Base-by-base conservation (phyloP, 2,113 vertebrate species). In the Uria lomvia region DNA sequence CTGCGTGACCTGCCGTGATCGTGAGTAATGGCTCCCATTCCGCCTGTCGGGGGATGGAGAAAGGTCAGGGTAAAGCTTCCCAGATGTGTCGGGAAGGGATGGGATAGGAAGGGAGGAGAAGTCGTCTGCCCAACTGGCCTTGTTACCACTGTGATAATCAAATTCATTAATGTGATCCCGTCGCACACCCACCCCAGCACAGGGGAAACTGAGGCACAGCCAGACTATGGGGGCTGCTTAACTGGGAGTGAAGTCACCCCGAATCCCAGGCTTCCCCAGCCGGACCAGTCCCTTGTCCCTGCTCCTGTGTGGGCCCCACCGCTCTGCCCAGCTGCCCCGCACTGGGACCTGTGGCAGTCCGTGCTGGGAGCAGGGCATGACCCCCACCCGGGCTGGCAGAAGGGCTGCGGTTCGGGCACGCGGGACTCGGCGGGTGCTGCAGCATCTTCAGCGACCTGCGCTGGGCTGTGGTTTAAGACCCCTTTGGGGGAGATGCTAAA, bases 361-460 rank as follows among this genome's bases (percentile, higher is more conserved):
- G 5, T 5, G n/a, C 23, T 19, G n/a, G 47, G 40, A 62, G 47
- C 23, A 10, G 15, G 24, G 27, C 12, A 32, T 5, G 52, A 5
- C 13, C 21, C 9, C 11, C n/a, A 4, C 5, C 45, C 6, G 2
- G n/a, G 9, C 1, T 4, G 10, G 49, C 30, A 42, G 36, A 20
- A 15, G 0, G 0, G 42, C 38, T 84, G 60, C 6, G 21, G 12
- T 52, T 52, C 55, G 42, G n/a, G 38, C 45, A 43, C 2, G 2
- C 1, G 12, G 38, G 26, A 18, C 38, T 45, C 20, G 2, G 3
- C 12, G 60, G 45, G 42, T 15, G 20, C 45, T 49, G 67, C 52
- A 45, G 68, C 47, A 50, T 5, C n/a, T 30, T 65, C 58, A 7
- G 30, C 12, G 6, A 38, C 15, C 82, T 11, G 1, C 12, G 1